These are phyloP conservation scores for Micrasema minimum DNA, from an alignment of 1,140 invertebrate species.

Conservation along the genomic window DNA sequence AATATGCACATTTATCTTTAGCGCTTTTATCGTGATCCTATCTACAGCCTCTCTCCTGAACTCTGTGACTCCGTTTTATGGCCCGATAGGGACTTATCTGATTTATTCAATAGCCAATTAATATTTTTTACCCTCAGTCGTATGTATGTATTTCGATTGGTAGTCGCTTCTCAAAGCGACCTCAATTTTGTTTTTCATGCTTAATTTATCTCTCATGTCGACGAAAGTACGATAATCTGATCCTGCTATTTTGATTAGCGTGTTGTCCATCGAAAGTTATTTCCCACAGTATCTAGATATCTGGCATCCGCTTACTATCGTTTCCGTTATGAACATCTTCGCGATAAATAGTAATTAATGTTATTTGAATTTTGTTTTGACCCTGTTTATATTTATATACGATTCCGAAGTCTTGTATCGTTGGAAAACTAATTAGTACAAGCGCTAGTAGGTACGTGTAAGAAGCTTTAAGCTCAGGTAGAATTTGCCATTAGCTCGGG, in stretches of 20 bases:
- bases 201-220: background rate
- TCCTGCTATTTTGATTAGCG: constrained; percentile 2
- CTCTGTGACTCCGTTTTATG: background rate
- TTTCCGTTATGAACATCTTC: background rate
- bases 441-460: background rate
- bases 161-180: background rate
- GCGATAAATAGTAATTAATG: background rate
- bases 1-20: background rate
- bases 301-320: background rate
- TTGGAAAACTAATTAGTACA: background rate
- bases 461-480: constrained; percentile 8
- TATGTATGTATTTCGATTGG: background rate
- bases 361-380: background rate
- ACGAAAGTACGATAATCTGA: background rate
- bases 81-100: constrained; percentile 5
- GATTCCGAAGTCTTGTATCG: background rate
- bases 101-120: constrained; percentile 31
- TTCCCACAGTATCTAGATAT: constrained; percentile 4
- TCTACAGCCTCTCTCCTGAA: background rate
- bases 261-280: background rate
- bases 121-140: constrained; percentile 15
- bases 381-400: background rate
- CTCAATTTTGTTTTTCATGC: background rate
- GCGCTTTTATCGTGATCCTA: background rate
- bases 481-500: constrained; percentile 9